These are phyloP conservation scores for Leptothorax acervorum DNA, from an alignment of 2,888 invertebrate genomes.

Conservation along the genomic window DNA sequence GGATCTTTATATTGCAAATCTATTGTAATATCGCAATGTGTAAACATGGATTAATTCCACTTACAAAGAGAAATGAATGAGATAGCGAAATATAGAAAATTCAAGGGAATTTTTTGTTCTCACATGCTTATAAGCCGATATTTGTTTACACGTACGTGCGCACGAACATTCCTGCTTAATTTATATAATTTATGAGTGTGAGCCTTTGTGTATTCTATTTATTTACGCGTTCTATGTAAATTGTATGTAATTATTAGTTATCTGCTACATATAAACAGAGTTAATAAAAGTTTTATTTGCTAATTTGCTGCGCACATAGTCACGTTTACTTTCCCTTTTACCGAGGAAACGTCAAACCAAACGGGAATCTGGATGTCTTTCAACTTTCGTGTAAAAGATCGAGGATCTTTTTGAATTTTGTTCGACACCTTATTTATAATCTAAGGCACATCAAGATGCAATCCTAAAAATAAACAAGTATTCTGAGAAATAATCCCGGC, in stretches of 20 bases:
- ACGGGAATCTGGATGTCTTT: background rate
- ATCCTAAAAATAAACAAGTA: background rate
- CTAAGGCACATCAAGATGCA: background rate
- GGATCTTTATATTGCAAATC: background rate
- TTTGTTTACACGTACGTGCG: slow-evolving; percentile 6
- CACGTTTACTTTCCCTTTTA: slow-evolving; percentile 1
- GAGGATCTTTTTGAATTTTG: background rate
- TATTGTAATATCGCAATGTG: slow-evolving; percentile 13
- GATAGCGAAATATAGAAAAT: background rate
- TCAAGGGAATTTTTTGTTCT: background rate
- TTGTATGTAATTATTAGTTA: slow-evolving; percentile 29
- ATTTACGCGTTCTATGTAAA: slow-evolving; percentile 63
- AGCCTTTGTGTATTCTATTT: slow-evolving; percentile 55
- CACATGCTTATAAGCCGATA: background rate
- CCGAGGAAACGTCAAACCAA: background rate
- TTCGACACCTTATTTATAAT: background rate
- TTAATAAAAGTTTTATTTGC: slow-evolving; percentile 39
- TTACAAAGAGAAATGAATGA: background rate
- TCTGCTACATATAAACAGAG: background rate
- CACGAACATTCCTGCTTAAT: slow-evolving; percentile 31
- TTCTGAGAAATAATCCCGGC: background rate
- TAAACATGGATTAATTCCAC: slow-evolving; percentile 10
- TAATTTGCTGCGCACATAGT: background rate
- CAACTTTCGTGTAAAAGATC: background rate
- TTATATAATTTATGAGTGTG: slow-evolving; percentile 55